Base-by-base conservation (phyloP, 53 echinoderm and acorn worm species). In the Holothuria scabra region DNA sequence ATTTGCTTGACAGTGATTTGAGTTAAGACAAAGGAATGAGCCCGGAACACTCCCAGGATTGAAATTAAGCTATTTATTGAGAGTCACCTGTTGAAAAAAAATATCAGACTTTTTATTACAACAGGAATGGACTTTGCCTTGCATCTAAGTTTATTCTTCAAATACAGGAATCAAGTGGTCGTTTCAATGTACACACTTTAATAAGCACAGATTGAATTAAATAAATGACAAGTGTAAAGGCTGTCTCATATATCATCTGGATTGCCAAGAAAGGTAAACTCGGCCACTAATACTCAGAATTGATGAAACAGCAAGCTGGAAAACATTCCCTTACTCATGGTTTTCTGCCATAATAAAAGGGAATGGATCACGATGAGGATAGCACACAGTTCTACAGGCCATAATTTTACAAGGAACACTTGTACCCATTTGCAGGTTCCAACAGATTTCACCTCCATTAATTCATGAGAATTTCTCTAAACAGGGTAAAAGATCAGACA, bases 1-100 rank as follows among this genome's bases (percentile, higher is more conserved):
- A 69, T 69, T 69, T 72, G 72, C 72, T 72, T 46, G 72, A 72
- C 72, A 46, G 72, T 72, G 72, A 72, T 72, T 72, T 46, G 72
- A 72, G 44, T 46, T 72, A 72, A 48, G 72, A 72, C 72, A 72
- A 72, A 72, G 72, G 48, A 72, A 44, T 44, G 14, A 44, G 2
- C 37, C 28, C 7, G 12, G 65, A 8, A 71, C 20, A 52, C 52
- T 52, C 52, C 52, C 52, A 52, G 10, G 28, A 44, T 24, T 12
- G 25, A 72, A 72, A 67, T 32, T 28, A 67, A 72, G 72, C 46
- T 38, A 49, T 72, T 72, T 72, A 72, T 46, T 72, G 44, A 46
- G 23, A 23, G 34, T 46, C 72, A 72, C 72, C 72, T 72, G 72
- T 72, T 72, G 72, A 10, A 33, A 44, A 72, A 46, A 46, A 20